A percentile compares a stretch with the other conserved stretches of the same genome.
phyloP scores from a whole-genome alignment of 2,113 vertebrate genomes.

The Tretioscincus oriximinensis region DNA sequence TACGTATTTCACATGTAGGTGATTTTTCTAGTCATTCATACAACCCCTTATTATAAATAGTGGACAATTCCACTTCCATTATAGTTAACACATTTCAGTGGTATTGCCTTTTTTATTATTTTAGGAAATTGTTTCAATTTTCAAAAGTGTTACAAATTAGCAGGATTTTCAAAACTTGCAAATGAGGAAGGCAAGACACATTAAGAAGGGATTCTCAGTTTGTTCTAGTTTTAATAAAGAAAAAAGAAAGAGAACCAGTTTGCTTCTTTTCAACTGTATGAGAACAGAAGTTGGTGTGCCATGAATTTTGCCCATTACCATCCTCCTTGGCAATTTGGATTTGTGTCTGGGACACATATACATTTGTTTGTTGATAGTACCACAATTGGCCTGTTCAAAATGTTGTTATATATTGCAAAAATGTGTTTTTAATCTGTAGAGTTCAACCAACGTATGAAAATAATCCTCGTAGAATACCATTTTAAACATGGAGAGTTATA shows the following conservation, averaged over 20 bases:
- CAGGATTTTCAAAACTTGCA: not conserved
- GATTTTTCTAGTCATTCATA: not conserved
- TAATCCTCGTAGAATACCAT: not conserved
- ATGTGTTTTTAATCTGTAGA: not conserved
- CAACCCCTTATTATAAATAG: not conserved
- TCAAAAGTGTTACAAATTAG: not conserved
- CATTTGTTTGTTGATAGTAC: not conserved
- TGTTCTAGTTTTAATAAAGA: not conserved
- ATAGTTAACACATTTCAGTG: no score
- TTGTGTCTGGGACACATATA: not conserved
- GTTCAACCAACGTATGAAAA: not conserved
- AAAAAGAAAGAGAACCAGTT: slow-evolving; percentile 34
- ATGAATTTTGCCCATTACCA: slow-evolving; percentile 9
- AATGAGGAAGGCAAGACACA: fast-evolving
- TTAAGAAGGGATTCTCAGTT: not conserved
- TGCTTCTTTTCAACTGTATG: slow-evolving; percentile 10
- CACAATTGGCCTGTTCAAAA: not conserved
- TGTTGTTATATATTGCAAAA: not conserved
- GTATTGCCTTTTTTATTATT: no score
- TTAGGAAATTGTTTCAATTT: not conserved
- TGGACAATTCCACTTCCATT: not conserved
- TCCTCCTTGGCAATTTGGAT: slow-evolving; percentile 2
- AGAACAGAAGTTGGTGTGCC: not conserved
- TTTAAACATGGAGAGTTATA: not conserved
- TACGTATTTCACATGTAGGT: not conserved